Conservation (phyloP, 2,888 invertebrate genomes). For the Ommatoiulus sabulosus region DNA sequence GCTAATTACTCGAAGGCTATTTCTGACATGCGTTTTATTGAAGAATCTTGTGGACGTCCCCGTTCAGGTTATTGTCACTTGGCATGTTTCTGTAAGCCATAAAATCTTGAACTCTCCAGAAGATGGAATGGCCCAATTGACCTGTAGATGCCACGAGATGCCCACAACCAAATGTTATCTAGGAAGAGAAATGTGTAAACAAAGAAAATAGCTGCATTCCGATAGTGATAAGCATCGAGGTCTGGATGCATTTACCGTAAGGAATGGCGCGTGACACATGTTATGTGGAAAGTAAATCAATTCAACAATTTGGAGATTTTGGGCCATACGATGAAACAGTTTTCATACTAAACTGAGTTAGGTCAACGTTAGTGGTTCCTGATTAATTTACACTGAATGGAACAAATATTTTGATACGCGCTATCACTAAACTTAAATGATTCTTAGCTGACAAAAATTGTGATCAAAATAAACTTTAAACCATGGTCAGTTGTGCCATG, state of each 20-base stretch:
- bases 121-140: neutral
- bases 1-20: conserved; percentile 10
- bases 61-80: neutral
- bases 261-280: neutral
- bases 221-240: neutral
- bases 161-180: neutral
- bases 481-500: no score
- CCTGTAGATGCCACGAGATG: neutral
- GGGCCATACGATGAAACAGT: no score
- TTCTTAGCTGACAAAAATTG: no score
- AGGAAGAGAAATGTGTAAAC: neutral
- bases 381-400: neutral
- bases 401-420: neutral
- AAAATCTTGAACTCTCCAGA: neutral
- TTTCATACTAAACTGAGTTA: no score
- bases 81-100: neutral
- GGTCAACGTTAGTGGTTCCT: no score
- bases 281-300: neutral
- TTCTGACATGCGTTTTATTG: neutral
- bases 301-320: no score
- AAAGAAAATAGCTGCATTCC: neutral
- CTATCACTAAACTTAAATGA: neutral
- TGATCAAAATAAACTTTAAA: no score
- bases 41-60: neutral
- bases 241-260: no score